Conservation (phyloP, 1,140 invertebrate genomes). For the Delia radicum region DNA sequence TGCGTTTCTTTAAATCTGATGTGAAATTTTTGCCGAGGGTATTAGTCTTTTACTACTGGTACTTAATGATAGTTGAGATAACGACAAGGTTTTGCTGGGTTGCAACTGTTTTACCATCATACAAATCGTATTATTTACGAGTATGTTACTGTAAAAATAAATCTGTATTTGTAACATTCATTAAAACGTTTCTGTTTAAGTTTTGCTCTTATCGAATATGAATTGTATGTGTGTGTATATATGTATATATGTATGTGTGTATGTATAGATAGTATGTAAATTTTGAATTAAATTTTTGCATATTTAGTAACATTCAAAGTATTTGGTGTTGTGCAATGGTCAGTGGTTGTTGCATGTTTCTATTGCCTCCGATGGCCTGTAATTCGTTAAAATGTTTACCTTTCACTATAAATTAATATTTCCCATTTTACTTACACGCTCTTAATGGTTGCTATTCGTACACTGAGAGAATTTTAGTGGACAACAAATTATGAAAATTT, state of each 20-base stretch:
- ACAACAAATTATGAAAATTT: too few relatives aligned
- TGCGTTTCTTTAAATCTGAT: too few relatives aligned
- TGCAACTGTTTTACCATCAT: too few relatives aligned
- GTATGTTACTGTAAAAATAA: too few relatives aligned
- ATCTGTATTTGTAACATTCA: background rate
- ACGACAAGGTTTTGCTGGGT: too few relatives aligned
- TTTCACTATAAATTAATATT: slow-evolving; percentile 17
- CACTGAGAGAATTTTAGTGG: too few relatives aligned
- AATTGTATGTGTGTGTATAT: background rate
- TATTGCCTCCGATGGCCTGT: background rate
- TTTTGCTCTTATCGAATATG: background rate
- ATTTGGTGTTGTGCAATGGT: background rate
- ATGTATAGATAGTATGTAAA: background rate
- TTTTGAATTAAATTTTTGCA: background rate
- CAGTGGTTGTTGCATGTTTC: background rate
- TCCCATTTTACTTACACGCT: background rate
- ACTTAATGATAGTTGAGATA: too few relatives aligned
- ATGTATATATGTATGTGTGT: background rate
- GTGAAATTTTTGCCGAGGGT: too few relatives aligned
- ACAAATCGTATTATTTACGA: too few relatives aligned
- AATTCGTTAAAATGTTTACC: slow-evolving; percentile 7
- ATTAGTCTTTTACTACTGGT: too few relatives aligned
- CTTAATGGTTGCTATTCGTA: too few relatives aligned
- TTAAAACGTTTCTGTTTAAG: background rate
- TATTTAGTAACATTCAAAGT: background rate